Conservation (phyloP, 2,888 invertebrate species). For the Pollenia griseotomentosa region DNA sequence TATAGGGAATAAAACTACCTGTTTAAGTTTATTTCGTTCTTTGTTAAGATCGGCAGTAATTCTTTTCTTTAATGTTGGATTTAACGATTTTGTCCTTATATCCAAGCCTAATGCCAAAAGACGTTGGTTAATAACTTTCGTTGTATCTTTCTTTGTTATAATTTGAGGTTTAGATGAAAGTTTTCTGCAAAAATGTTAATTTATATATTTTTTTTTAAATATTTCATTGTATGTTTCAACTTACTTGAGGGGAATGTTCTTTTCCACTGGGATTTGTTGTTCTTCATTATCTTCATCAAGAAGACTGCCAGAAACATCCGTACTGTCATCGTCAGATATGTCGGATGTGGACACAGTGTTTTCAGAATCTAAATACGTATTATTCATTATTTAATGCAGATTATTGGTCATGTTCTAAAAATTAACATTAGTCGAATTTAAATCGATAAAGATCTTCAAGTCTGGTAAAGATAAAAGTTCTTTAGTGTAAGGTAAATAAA, state of each 20-base stretch:
- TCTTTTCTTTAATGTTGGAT: slow-evolving; percentile 74
- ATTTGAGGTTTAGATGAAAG: slow-evolving; percentile 54
- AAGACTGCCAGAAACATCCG: slow-evolving; percentile 37
- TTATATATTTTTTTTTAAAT: not conserved
- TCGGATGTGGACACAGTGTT: not conserved
- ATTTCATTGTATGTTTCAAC: not conserved
- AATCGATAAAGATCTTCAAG: no score
- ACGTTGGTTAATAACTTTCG: slow-evolving; percentile 75
- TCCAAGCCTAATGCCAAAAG: slow-evolving; percentile 76
- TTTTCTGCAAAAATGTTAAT: slow-evolving; percentile 8
- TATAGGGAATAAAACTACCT: slow-evolving; percentile 73
- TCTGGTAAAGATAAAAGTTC: no score
- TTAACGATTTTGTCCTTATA: slow-evolving; percentile 75
- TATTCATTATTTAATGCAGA: not conserved
- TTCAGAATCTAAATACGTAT: not conserved
- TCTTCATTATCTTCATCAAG: slow-evolving; percentile 14
- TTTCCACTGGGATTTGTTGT: not conserved
- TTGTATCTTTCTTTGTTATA: slow-evolving; percentile 77
- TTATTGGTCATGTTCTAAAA: not conserved
- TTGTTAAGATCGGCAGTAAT: slow-evolving; percentile 75
- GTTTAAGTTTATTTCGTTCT: slow-evolving; percentile 76
- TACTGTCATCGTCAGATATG: slow-evolving; percentile 18
- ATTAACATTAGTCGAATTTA: no score
- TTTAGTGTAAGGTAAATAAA: no score
- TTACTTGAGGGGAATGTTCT: not conserved